Base-by-base conservation (phyloP, 2,797 vertebrate species). In the Darevskia mixta region DNA sequence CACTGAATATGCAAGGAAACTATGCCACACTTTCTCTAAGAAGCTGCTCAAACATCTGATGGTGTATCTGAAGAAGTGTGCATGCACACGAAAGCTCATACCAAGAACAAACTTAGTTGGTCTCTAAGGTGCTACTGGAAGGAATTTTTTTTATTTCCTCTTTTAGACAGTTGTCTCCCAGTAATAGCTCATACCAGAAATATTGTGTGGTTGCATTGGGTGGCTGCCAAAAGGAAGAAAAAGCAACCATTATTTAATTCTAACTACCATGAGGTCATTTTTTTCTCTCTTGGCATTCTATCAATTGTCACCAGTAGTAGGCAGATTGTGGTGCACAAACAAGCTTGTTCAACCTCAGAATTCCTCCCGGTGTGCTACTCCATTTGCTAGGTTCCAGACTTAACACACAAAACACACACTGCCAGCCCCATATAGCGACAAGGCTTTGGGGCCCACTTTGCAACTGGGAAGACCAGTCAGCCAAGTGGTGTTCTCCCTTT, bases 391-490 rank as follows among this genome's bases (percentile, higher is more conserved):
- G 32, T 55, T 9, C 76, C 82, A 83, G 0, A 29, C 29, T 80
- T 38, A 25, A 29, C 25, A 23, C 78, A 38, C 35, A n/a, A n/a
- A 45, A 75, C 10, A 67, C 41, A 43, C 58, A 79, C 49, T 55
- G 29, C 55, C 18, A 61, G 27, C 78, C 35, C 25, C 25, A 49
- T 49, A 49, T 49, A 3, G 2, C 2, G 10, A 1, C 67, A 23
- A 23, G 15, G 20, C 35, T 71, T 38, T 35, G 67, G 23, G 8
- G n/a, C n/a, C n/a, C 32, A 20, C n/a, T 61, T 38, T 49, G 72
- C 43, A 77, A 87, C 81, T 29, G 73, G 73, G 78, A 83, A 83
- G 41, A 77, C 81, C 72, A 38, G 86, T 77, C 25, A n/a, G 61
- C 43, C 58, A 69, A 83, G 23, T 67, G 13, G n/a, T 67, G 13